phyloP scores from a whole-genome alignment of 2,797 vertebrate genomes.

The Pangasius larnaudii region DNA sequence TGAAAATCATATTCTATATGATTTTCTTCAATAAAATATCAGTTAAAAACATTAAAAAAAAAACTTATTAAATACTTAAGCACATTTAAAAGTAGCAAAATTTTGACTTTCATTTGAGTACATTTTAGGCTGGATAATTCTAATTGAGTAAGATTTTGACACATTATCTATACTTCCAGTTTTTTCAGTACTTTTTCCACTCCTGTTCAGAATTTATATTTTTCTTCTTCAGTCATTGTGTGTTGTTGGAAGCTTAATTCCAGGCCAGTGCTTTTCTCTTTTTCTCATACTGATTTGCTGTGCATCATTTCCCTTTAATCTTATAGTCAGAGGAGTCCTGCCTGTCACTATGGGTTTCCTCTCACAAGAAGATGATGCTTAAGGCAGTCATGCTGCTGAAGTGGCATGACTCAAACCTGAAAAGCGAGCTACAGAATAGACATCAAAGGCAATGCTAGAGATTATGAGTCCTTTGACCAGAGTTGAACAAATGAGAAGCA shows the following conservation, averaged over 20 bases:
- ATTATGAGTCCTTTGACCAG: conserved; percentile 56
- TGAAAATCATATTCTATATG: neutral
- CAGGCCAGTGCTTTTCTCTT: conserved; percentile 28
- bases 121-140: neutral
- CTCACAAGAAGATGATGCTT: conserved; percentile 67
- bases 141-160: neutral
- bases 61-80: neutral
- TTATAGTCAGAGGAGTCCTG: conserved; percentile 50
- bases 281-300: conserved; percentile 37
- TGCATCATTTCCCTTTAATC: conserved; percentile 57
- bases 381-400: conserved; percentile 31
- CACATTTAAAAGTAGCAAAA: neutral
- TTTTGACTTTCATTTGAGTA: neutral
- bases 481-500: conserved; percentile 49
- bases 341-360: conserved; percentile 65
- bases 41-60: neutral
- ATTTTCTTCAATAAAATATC: neutral
- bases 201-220: neutral
- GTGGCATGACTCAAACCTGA: conserved; percentile 44
- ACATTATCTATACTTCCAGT: neutral
- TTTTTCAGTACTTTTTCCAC: neutral
- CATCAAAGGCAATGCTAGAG: conserved; percentile 68
- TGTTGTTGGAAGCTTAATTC: conserved; percentile 22
- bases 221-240: neutral
- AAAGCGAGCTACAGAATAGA: conserved; percentile 58